A percentile compares a stretch with the other conserved stretches of the same genome.
Conservation (phyloP, 2,113 vertebrate genomes). For the Larimichthys crocea region DNA sequence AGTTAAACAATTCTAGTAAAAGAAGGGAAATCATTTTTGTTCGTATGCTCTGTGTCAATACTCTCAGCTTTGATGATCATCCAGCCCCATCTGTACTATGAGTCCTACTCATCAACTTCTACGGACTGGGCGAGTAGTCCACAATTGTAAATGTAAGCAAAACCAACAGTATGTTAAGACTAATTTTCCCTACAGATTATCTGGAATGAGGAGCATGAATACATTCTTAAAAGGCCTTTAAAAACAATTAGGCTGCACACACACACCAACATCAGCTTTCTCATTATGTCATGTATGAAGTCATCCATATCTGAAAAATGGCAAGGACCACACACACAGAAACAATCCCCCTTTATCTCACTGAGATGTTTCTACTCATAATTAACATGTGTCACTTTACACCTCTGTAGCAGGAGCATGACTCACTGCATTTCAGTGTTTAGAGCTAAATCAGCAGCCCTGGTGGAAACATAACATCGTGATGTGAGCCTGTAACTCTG, state of each 20-base stretch:
- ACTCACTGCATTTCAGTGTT: conserved; percentile 14
- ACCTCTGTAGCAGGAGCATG: neutral
- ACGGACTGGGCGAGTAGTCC: neutral
- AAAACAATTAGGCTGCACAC: neutral
- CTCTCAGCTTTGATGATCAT: conserved; percentile 5
- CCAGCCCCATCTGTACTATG: neutral
- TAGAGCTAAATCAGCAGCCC: neutral
- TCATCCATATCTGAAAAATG: neutral
- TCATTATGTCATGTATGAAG: conserved; percentile 14
- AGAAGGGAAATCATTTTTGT: neutral
- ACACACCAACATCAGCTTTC: neutral
- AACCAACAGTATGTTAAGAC: neutral
- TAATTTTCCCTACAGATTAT: conserved; percentile 1
- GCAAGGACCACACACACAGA: conserved; percentile 2
- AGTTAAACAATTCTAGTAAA: neutral
- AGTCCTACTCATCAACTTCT: neutral
- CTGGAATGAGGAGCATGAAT: neutral
- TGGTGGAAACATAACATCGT: neutral
- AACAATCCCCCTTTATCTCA: neutral
- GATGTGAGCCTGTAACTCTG: neutral
- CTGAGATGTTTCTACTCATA: conserved; percentile 8
- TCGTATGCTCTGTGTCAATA: neutral
- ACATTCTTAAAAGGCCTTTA: conserved; percentile 14
- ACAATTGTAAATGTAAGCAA: neutral
- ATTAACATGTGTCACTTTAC: neutral